Conservation (phyloP, 2,113 vertebrate species). For the Drymodes brunneopygia region DNA sequence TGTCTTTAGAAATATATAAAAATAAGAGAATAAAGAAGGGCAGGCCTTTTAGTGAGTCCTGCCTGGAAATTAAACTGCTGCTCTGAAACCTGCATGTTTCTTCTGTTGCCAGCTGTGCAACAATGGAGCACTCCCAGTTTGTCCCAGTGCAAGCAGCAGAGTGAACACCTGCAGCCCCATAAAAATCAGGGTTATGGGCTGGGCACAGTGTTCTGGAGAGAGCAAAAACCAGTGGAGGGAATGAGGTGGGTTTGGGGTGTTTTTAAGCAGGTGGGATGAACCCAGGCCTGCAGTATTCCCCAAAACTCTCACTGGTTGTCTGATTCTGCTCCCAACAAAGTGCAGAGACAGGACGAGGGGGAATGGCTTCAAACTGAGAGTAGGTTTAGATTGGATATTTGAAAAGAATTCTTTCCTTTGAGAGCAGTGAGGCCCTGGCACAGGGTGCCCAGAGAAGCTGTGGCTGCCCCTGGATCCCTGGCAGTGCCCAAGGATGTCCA, state of each 20-base stretch:
- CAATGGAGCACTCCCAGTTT: neutral
- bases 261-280: neutral
- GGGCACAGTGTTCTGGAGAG: neutral
- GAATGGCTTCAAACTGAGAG: neutral
- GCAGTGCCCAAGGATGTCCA: rapidly evolving
- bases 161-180: neutral
- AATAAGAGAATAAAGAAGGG: too few species aligned
- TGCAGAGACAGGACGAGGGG: neutral
- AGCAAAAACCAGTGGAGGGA: neutral
- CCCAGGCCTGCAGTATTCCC: neutral
- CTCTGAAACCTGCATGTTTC: too few species aligned
- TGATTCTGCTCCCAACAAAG: neutral
- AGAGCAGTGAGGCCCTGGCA: neutral
- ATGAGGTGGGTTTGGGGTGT: neutral
- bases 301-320: neutral
- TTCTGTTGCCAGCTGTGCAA: too few species aligned
- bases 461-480: neutral
- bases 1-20: too few species aligned
- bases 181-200: neutral
- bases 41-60: too few species aligned
- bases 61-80: too few species aligned
- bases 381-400: neutral
- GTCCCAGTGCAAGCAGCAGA: neutral
- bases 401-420: neutral
- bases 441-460: neutral